Conservation (phyloP, 2,888 invertebrate genomes). For the Andrena marginata region DNA sequence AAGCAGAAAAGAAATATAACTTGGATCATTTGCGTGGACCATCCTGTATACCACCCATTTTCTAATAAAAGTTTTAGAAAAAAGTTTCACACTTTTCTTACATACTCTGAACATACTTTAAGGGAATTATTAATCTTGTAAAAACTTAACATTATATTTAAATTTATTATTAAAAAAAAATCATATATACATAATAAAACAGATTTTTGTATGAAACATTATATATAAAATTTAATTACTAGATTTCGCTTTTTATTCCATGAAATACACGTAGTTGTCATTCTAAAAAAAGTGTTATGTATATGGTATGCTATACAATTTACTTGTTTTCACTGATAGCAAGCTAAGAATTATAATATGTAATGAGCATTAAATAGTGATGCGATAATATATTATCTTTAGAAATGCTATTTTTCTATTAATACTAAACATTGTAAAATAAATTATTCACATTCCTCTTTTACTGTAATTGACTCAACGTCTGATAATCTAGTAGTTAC, state of each 20-base stretch:
- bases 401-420: constrained; percentile 1
- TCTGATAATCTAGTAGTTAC: constrained; percentile 73
- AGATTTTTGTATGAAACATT: neutral
- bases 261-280: constrained; percentile 1
- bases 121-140: constrained; percentile 1
- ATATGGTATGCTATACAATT: neutral
- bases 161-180: constrained; percentile 3
- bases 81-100: too few species aligned
- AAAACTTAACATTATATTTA: neutral
- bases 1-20: too few species aligned
- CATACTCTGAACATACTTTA: neutral
- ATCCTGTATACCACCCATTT: too few species aligned
- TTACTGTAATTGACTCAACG: constrained; percentile 60
- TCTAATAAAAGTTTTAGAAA: too few species aligned
- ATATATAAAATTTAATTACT: constrained; percentile 19
- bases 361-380: constrained; percentile 7
- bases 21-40: too few species aligned
- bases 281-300: too few species aligned
- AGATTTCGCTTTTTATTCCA: neutral
- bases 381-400: neutral
- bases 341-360: neutral
- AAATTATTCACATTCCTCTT: constrained; percentile 55
- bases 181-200: neutral
- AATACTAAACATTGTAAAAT: constrained; percentile 21
- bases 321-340: constrained; percentile 4